A percentile compares a stretch with the other conserved stretches of the same genome.
phyloP scores from a whole-genome alignment of 1,140 invertebrate species.

The Saccostrea echinata region DNA sequence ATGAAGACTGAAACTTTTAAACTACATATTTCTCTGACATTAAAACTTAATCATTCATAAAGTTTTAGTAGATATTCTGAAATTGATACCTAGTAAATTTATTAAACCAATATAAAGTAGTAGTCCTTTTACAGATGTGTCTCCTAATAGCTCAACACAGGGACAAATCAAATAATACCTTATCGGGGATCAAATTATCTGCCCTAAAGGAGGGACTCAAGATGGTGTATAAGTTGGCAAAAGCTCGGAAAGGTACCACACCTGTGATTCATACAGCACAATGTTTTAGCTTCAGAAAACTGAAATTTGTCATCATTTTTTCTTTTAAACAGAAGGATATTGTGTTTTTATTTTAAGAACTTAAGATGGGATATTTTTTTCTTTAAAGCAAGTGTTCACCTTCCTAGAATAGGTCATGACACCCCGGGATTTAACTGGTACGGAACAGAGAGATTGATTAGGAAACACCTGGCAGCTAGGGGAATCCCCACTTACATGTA shows the following conservation, averaged over 20 bases:
- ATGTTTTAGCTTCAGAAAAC: too few species aligned
- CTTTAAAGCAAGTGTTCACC: conserved; percentile 76
- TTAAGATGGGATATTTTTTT: background rate
- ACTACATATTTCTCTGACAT: too few species aligned
- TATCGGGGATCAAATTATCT: conserved; percentile 76
- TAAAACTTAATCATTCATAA: too few species aligned
- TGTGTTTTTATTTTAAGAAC: background rate
- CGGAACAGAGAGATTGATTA: conserved; percentile 78
- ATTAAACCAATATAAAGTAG: background rate
- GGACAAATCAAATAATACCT: conserved; percentile 67
- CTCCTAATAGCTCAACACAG: conserved; percentile 77
- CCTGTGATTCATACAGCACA: background rate
- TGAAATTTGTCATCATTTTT: background rate
- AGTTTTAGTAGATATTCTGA: too few species aligned
- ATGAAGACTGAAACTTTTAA: too few species aligned
- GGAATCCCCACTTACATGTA: conserved; percentile 79
- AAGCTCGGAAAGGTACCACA: conserved; percentile 67
- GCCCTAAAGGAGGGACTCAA: conserved; percentile 70
- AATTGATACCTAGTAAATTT: too few species aligned
- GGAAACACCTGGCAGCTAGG: conserved; percentile 74
- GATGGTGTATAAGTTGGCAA: conserved; percentile 69
- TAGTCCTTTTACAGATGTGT: conserved; percentile 67
- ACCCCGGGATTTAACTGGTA: conserved; percentile 79
- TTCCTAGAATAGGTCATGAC: conserved; percentile 78
- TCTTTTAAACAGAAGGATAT: background rate